Base-by-base conservation (phyloP, 1,140 invertebrate genomes). In the Agraylea sexmaculata region DNA sequence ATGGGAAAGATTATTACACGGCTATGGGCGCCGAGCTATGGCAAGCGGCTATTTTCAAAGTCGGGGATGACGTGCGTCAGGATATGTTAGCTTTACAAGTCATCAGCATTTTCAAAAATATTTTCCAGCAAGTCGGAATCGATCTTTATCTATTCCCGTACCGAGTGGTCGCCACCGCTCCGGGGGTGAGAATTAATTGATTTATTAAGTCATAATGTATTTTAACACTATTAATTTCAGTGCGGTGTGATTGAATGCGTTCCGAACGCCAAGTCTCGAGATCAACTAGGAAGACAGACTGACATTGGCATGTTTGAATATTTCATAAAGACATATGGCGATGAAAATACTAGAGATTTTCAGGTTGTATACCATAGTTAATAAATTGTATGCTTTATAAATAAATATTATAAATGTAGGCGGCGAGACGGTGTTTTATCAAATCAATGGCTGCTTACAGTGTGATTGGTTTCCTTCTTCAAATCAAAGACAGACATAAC, bases 161-260 rank as follows among this genome's bases (percentile, higher is more conserved):
- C 63, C 74, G 92, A 55, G 96, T 99, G 10, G 93, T 99, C n/a
- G 95, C 96, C 11, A 99, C 95, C 28, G 85, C 88, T 38, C 94
- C 96, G 12, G 96, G 96, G 51, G 90, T 94, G 69, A 78, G 79
- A 72, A 28, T 34, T 31, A 39, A 42, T 30, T 17, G n/a, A 10
- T 7, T 20, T 22, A 13, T 33, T 23, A 15, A 8, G 17, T 28
- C 27, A 39, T 21, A 32, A 27, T 40, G 21, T 40, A 33, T 22
- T 11, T 18, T 8, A 7, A 12, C n/a, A 15, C 16, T 16, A n/a
- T 32, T 32, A 42, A 46, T 64, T 66, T 15, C 54, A 95, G 87
- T 97, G 93, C 69, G 95, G 95, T 44, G 95, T 99, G 0, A 99
- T 99, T 56, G 96, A 99, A 64, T 99, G 95, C 64, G 94, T 99